phyloP scores from a whole-genome alignment of 2,797 vertebrate genomes.

The Furcifer pardalis region DNA sequence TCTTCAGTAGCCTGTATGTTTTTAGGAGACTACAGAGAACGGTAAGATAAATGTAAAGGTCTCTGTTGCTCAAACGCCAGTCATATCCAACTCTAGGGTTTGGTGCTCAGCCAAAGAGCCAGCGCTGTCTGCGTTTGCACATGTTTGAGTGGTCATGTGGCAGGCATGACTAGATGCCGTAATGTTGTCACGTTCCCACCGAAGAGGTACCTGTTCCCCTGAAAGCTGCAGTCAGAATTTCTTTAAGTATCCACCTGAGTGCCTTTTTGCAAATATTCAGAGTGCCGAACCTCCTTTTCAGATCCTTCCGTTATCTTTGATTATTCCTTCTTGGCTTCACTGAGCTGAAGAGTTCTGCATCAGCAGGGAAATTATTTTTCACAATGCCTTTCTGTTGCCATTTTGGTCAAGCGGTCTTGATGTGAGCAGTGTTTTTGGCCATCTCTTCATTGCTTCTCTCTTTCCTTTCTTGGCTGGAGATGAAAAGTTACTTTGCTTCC shows the following conservation, averaged over 20 bases:
- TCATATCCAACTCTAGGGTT: too few relatives aligned
- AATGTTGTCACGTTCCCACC: too few relatives aligned
- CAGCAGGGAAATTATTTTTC: background rate
- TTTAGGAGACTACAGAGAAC: too few relatives aligned
- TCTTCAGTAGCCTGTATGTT: too few relatives aligned
- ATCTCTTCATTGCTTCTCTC: too few relatives aligned
- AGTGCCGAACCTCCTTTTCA: background rate
- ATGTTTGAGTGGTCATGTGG: too few relatives aligned
- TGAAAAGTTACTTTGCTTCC: background rate
- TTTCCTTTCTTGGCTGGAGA: rapidly evolving
- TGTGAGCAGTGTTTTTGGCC: background rate
- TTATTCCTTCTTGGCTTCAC: background rate
- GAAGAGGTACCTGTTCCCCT: background rate
- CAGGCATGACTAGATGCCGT: too few relatives aligned
- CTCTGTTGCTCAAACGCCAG: too few relatives aligned
- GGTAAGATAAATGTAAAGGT: too few relatives aligned
- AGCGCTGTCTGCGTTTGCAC: too few relatives aligned
- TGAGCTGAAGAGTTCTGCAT: background rate
- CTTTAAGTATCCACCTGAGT: background rate
- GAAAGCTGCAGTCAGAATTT: background rate
- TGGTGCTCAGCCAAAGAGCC: too few relatives aligned
- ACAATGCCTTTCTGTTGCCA: too few relatives aligned
- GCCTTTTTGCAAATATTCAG: background rate
- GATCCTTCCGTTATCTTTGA: background rate
- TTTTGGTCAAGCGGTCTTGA: background rate